Conservation (phyloP, 1,140 invertebrate genomes). For the Penaeus vannamei region DNA sequence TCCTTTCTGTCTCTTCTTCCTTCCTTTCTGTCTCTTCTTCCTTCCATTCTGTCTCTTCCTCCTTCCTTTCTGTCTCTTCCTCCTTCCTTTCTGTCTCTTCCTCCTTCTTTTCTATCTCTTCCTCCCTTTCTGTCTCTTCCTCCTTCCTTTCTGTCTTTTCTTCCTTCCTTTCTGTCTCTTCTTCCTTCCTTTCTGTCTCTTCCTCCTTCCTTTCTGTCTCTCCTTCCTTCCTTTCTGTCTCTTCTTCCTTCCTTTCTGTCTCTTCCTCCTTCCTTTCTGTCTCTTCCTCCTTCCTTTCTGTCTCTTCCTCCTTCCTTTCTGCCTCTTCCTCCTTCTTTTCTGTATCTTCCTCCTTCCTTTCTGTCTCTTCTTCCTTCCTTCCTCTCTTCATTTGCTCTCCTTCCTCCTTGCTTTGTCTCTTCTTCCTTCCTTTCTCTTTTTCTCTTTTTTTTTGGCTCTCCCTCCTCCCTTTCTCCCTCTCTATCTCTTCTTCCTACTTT, state of each 20-base stretch:
- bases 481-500: too few relatives aligned
- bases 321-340: too few relatives aligned
- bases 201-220: background rate
- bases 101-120: too few relatives aligned
- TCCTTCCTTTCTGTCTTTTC: background rate
- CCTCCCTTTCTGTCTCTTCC: background rate
- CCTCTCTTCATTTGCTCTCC: background rate
- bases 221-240: background rate
- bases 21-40: too few relatives aligned
- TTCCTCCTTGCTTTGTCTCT: background rate
- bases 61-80: too few relatives aligned
- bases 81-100: too few relatives aligned
- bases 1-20: too few relatives aligned
- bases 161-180: background rate
- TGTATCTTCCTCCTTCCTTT: too few relatives aligned
- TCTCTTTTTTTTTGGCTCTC: too few relatives aligned
- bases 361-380: background rate
- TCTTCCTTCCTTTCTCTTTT: background rate
- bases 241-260: background rate
- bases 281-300: background rate
- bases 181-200: background rate
- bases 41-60: too few relatives aligned
- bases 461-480: too few relatives aligned
- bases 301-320: background rate
- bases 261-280: background rate